Conservation (phyloP, 2,797 vertebrate genomes). For the Xenops minutus region DNA sequence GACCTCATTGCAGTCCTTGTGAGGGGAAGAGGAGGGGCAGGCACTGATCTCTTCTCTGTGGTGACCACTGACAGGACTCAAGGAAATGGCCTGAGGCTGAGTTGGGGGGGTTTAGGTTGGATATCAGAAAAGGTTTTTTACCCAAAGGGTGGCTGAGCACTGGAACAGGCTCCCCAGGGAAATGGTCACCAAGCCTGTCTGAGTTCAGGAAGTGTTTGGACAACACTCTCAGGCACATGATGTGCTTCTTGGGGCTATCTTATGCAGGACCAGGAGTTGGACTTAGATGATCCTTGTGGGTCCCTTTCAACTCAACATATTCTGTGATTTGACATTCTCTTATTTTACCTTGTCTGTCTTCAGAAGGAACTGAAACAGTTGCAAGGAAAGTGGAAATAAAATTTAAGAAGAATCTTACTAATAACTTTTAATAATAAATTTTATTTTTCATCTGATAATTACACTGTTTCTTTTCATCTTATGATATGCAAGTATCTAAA, state of each 20-base stretch:
- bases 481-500: not conserved
- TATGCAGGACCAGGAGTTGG: not conserved
- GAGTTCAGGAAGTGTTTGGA: not conserved
- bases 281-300: not conserved
- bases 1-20: not conserved
- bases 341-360: not conserved
- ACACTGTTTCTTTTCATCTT: not conserved
- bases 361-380: not conserved
- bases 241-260: not conserved
- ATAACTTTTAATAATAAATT: not conserved
- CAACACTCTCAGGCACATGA: not conserved
- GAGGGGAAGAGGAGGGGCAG: not conserved
- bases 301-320: not conserved
- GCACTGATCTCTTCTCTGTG: not conserved
- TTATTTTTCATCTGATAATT: not conserved
- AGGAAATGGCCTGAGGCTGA: not conserved
- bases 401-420: not conserved
- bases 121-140: not conserved
- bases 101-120: not conserved
- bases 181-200: not conserved
- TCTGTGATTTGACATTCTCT: not conserved
- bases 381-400: not conserved
- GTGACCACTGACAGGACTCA: not conserved
- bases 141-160: not conserved
- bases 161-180: not conserved